A percentile compares a stretch with the other conserved stretches of the same genome.
Conservation (phyloP, 2,113 vertebrate species). For the Rhineura floridana region DNA sequence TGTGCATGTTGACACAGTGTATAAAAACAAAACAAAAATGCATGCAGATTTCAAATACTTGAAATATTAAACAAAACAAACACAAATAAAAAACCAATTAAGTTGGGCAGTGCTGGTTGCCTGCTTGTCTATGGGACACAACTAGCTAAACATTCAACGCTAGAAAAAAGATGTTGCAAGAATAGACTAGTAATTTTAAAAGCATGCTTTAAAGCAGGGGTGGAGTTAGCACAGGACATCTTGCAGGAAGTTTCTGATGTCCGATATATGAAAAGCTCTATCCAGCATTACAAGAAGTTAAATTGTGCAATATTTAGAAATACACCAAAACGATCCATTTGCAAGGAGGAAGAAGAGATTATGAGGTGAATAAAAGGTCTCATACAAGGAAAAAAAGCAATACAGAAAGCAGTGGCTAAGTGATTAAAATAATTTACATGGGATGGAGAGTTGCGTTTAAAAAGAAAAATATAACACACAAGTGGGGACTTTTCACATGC, state of each 20-base stretch:
- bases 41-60: constrained; percentile 73
- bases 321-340: constrained; percentile 41
- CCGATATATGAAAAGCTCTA: constrained; percentile 35
- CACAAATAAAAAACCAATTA: constrained; percentile 60
- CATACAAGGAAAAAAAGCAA: constrained; percentile 20
- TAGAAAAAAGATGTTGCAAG: constrained; percentile 76
- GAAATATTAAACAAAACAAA: constrained; percentile 73
- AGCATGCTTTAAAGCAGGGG: constrained; percentile 63
- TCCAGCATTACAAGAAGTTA: constrained; percentile 43
- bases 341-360: constrained; percentile 36
- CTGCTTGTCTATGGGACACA: constrained; percentile 97
- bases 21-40: constrained; percentile 65
- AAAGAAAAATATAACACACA: constrained; percentile 62
- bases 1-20: constrained; percentile 42
- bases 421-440: constrained; percentile 31
- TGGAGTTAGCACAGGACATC: constrained; percentile 27
- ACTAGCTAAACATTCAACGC: constrained; percentile 83
- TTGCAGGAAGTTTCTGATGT: constrained; percentile 39
- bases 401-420: constrained; percentile 47
- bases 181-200: constrained; percentile 53
- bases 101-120: constrained; percentile 97
- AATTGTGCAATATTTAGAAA: constrained; percentile 48
- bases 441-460: constrained; percentile 26
- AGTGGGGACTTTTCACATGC: constrained; percentile 75
- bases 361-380: constrained; percentile 51